These are phyloP conservation scores for Eulemur coronatus DNA, from an alignment of 2,797 vertebrate species.

Conservation along the genomic window DNA sequence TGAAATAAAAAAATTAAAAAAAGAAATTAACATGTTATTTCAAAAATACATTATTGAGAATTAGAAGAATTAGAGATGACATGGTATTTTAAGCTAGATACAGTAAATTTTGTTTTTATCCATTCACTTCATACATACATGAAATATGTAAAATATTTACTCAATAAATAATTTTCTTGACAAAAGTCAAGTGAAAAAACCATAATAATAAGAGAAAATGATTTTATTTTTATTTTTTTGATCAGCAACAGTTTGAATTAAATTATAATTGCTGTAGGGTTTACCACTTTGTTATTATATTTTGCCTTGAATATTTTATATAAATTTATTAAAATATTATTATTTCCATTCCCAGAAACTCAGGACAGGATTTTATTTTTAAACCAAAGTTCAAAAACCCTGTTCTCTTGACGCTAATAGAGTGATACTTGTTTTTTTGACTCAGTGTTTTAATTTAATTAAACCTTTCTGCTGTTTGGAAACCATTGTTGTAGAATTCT, in stretches of 20 bases:
- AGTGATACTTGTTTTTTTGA: slow-evolving; percentile 52
- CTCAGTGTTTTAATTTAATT: slow-evolving; percentile 77
- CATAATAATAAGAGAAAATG: background rate
- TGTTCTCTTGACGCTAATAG: background rate
- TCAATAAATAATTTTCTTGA: background rate
- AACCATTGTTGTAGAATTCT: slow-evolving; percentile 64
- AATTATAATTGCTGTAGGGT: background rate
- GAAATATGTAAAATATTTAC: background rate
- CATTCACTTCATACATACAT: background rate
- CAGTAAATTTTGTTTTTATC: background rate
- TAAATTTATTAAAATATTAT: slow-evolving; percentile 8
- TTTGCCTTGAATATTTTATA: slow-evolving; percentile 22
- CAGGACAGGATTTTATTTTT: slow-evolving; percentile 37
- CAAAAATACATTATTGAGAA: background rate
- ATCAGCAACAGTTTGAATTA: background rate
- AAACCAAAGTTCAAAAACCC: slow-evolving; percentile 39
- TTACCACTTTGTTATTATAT: background rate
- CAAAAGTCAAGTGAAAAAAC: background rate
- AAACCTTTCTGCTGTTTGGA: slow-evolving; percentile 59
- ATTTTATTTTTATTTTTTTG: background rate
- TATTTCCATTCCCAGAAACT: slow-evolving; percentile 30
- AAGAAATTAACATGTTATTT: background rate
- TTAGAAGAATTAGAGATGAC: background rate
- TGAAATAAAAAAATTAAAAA: too few species aligned
- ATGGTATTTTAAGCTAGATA: background rate